A percentile compares a stretch with the other conserved stretches of the same genome.
These are phyloP conservation scores for Heteronetta atricapilla DNA, from an alignment of 2,113 vertebrate species.

Conservation along the genomic window DNA sequence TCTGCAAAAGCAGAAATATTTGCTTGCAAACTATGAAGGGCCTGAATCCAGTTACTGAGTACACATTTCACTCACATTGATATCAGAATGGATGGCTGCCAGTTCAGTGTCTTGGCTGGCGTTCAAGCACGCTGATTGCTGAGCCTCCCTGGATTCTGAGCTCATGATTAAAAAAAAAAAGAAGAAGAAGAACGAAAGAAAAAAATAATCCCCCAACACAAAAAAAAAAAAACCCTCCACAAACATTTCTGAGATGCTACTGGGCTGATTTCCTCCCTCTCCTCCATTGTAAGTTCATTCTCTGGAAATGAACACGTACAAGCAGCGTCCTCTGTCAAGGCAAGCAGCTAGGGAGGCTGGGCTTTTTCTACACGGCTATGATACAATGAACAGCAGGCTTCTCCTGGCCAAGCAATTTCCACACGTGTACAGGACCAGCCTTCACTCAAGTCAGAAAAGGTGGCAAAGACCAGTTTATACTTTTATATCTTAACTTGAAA, in stretches of 20 bases:
- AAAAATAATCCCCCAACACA: neutral
- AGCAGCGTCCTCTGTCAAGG: neutral
- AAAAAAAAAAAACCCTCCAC: slow-evolving; percentile 44
- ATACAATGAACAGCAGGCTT: neutral
- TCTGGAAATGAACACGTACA: neutral
- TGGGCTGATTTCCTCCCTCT: neutral
- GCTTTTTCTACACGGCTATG: neutral
- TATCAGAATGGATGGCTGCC: slow-evolving; percentile 77
- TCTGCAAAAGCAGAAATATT: slow-evolving; percentile 73
- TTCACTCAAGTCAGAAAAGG: slow-evolving; percentile 25
- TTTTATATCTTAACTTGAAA: neutral
- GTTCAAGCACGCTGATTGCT: slow-evolving; percentile 73
- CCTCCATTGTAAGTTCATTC: neutral
- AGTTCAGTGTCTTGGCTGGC: slow-evolving; percentile 74
- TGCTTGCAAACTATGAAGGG: slow-evolving; percentile 76
- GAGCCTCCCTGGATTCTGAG: slow-evolving; percentile 65
- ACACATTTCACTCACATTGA: slow-evolving; percentile 76
- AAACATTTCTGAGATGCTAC: slow-evolving; percentile 59
- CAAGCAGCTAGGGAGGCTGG: neutral
- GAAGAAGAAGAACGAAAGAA: neutral
- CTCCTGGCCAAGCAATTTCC: slow-evolving; percentile 41
- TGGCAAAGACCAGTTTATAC: slow-evolving; percentile 36
- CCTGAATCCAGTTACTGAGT: slow-evolving; percentile 77
- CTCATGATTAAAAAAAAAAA: slow-evolving; percentile 43
- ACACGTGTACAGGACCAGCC: slow-evolving; percentile 11